These are phyloP conservation scores for Temnothorax curvispinosus DNA, from an alignment of 1,140 invertebrate species.

Conservation along the genomic window DNA sequence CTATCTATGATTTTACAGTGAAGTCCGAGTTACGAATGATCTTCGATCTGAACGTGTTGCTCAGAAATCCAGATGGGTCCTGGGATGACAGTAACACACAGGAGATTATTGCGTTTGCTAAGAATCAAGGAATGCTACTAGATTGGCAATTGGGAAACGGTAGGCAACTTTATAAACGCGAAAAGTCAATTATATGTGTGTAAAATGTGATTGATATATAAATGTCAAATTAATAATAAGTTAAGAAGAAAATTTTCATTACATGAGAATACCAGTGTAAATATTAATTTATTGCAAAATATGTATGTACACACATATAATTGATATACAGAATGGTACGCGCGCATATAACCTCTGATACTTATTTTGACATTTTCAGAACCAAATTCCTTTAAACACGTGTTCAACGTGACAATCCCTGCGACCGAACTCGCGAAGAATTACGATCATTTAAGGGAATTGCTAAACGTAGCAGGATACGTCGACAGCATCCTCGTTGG, in stretches of 20 bases:
- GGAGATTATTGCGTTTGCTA: slow-evolving; percentile 88
- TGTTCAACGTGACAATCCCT: slow-evolving; percentile 87
- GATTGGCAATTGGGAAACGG: slow-evolving; percentile 93
- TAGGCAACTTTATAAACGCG: slow-evolving; percentile 72
- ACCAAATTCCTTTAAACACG: slow-evolving; percentile 89
- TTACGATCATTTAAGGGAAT: slow-evolving; percentile 86
- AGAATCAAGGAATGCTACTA: slow-evolving; percentile 84
- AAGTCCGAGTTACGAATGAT: slow-evolving; percentile 87
- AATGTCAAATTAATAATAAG: slow-evolving; percentile 25
- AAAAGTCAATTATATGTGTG: not conserved
- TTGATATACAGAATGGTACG: not conserved
- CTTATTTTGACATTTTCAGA: slow-evolving; percentile 81
- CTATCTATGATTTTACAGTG: slow-evolving; percentile 88
- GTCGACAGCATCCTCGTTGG: slow-evolving; percentile 88
- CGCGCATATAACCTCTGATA: not conserved
- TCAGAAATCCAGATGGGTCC: slow-evolving; percentile 86
- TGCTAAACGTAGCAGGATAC: slow-evolving; percentile 87
- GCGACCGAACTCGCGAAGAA: slow-evolving; percentile 88
- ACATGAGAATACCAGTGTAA: not conserved
- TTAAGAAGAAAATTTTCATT: not conserved
- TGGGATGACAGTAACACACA: slow-evolving; percentile 90
- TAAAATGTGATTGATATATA: not conserved
- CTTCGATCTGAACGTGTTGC: slow-evolving; percentile 90
- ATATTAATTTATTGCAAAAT: not conserved
- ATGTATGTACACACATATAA: no score